These are phyloP conservation scores for Antheraea mylitta DNA, from an alignment of 1,140 invertebrate genomes.

Conservation along the genomic window DNA sequence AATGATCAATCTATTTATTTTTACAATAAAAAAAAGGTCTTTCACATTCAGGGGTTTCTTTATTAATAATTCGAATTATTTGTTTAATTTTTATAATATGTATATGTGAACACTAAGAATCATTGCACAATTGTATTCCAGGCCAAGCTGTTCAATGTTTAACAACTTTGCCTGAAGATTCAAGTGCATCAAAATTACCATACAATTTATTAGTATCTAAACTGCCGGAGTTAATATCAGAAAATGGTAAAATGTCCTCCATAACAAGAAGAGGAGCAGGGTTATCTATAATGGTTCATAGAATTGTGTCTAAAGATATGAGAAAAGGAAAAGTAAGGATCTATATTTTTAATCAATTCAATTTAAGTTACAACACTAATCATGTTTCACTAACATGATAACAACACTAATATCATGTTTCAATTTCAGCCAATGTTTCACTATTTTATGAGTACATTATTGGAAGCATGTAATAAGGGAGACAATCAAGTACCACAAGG, in stretches of 20 bases:
- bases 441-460: slow-evolving; percentile 53
- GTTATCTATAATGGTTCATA: slow-evolving; percentile 86
- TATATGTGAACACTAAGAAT: not conserved
- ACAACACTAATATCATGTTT: not conserved
- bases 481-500: slow-evolving; percentile 19
- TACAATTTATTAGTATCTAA: slow-evolving; percentile 51
- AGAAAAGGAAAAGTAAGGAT: slow-evolving; percentile 65
- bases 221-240: slow-evolving; percentile 58
- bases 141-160: slow-evolving; percentile 53
- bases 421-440: slow-evolving; percentile 61
- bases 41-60: too few relatives aligned
- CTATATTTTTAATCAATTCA: slow-evolving; percentile 8
- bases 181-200: slow-evolving; percentile 44
- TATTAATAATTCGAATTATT: too few relatives aligned
- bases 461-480: slow-evolving; percentile 39
- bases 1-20: too few relatives aligned
- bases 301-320: slow-evolving; percentile 84
- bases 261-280: slow-evolving; percentile 88
- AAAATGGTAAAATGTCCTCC: slow-evolving; percentile 63
- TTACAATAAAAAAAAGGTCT: too few relatives aligned
- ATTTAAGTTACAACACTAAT: not conserved
- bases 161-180: slow-evolving; percentile 45
- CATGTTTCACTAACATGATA: too few relatives aligned
- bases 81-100: too few relatives aligned
- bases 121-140: slow-evolving; percentile 17